Evolutionary conservation across 2,797 vertebrate species (phyloP).

Genomic region (Trematocara caparti): DNA sequence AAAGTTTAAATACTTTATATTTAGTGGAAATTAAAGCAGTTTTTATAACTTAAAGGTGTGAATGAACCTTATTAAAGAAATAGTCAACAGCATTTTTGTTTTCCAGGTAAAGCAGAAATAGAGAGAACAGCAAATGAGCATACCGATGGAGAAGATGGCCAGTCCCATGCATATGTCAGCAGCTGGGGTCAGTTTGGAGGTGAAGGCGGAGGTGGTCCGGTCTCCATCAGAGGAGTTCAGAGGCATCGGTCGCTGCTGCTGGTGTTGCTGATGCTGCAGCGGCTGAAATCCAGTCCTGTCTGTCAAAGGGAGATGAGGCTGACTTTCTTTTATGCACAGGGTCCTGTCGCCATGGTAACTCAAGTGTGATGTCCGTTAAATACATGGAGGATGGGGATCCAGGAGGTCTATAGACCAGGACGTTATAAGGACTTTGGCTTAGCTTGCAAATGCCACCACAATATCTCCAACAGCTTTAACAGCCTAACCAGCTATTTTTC

Average conservation of each 20-base stretch:
- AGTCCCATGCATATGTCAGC: slow-evolving; percentile 65
- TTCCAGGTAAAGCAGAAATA: background rate
- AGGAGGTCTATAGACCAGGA: background rate
- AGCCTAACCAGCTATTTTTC: background rate
- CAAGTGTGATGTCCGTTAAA: background rate
- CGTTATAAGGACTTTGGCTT: background rate
- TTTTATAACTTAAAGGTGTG: background rate
- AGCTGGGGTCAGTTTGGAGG: slow-evolving; percentile 60
- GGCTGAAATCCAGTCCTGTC: background rate
- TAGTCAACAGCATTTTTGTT: background rate
- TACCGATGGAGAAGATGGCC: slow-evolving; percentile 60
- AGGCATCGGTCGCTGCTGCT: slow-evolving; percentile 18
- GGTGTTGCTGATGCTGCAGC: background rate
- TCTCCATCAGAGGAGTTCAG: slow-evolving; percentile 18
- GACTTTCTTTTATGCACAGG: slow-evolving; percentile 14
- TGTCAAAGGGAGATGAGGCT: background rate
- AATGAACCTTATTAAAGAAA: background rate
- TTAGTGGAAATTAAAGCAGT: background rate
- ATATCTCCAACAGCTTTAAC: background rate
- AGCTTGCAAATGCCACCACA: background rate
- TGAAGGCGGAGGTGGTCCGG: slow-evolving; percentile 39
- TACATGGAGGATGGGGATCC: background rate
- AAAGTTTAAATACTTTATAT: background rate
- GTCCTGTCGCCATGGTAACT: slow-evolving; percentile 34
- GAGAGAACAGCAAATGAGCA: background rate